These are phyloP conservation scores for Hypena proboscidalis DNA, from an alignment of 2,888 invertebrate genomes.

Conservation along the genomic window DNA sequence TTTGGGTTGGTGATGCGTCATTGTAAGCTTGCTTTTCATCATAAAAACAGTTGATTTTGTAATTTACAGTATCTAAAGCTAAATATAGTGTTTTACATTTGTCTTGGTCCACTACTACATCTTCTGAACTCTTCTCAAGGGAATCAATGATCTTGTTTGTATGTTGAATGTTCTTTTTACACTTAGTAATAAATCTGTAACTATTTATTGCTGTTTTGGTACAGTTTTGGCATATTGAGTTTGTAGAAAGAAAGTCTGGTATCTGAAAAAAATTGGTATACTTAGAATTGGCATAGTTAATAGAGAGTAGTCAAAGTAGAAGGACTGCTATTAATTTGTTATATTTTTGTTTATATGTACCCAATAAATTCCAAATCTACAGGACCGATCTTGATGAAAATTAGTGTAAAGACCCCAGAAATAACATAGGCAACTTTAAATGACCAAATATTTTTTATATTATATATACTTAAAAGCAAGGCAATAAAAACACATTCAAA, in stretches of 20 bases:
- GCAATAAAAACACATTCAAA: no score
- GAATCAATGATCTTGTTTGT: slow-evolving; percentile 18
- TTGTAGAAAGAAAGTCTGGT: slow-evolving; percentile 16
- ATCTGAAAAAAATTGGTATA: slow-evolving; percentile 31
- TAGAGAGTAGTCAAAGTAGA: no score
- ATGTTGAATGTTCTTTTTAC: slow-evolving; percentile 35
- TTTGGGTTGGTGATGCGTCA: neutral
- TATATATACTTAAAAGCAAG: no score
- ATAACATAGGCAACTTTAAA: no score
- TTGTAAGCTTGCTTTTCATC: slow-evolving; percentile 17
- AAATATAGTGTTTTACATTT: slow-evolving; percentile 26
- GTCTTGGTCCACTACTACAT: neutral
- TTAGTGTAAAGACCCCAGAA: no score
- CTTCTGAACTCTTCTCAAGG: slow-evolving; percentile 15
- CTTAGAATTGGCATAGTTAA: no score
- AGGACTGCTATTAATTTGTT: no score
- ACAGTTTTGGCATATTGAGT: slow-evolving; percentile 43
- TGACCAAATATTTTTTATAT: no score
- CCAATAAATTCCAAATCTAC: no score
- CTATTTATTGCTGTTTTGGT: slow-evolving; percentile 26
- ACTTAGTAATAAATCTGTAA: slow-evolving; percentile 46
- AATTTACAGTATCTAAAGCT: slow-evolving; percentile 10
- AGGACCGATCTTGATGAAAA: no score
- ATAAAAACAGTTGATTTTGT: slow-evolving; percentile 22
- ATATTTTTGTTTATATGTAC: no score